These are phyloP conservation scores for Coptodon rendalli DNA, from an alignment of 2,113 vertebrate species.

Conservation along the genomic window DNA sequence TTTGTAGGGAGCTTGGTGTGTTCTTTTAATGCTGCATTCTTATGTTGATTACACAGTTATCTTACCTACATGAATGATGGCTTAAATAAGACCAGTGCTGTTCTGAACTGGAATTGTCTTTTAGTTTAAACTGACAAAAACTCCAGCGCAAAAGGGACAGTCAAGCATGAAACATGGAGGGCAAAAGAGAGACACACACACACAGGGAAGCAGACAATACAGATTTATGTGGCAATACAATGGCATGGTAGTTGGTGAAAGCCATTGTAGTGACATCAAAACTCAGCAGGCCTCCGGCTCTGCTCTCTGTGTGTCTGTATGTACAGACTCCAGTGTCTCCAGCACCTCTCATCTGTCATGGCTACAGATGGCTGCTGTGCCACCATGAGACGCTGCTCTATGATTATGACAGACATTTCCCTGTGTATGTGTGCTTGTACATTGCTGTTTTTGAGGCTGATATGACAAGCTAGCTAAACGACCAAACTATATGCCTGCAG, in stretches of 20 bases:
- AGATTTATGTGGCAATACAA: conserved; percentile 42
- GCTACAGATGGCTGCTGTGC: conserved; percentile 33
- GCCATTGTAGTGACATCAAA: conserved; percentile 34
- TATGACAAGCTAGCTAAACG: conserved; percentile 8
- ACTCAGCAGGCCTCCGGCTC: conserved; percentile 44
- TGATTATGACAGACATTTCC: conserved; percentile 33
- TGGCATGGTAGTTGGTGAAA: conserved; percentile 48
- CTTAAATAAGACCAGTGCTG: neutral
- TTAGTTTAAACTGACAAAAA: neutral
- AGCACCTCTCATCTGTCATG: conserved; percentile 49
- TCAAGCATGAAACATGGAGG: neutral
- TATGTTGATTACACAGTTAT: neutral
- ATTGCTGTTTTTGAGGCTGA: neutral
- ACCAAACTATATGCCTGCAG: conserved; percentile 2
- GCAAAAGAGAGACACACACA: neutral
- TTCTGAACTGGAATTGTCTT: neutral
- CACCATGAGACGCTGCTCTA: conserved; percentile 25
- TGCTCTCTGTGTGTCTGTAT: conserved; percentile 7
- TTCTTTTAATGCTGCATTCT: neutral
- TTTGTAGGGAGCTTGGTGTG: neutral
- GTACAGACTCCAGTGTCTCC: conserved; percentile 35
- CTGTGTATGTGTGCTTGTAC: neutral
- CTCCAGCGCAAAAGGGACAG: neutral
- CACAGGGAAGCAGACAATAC: conserved; percentile 9
- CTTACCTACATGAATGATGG: neutral